Evolutionary conservation across 2,113 vertebrate genomes (phyloP).

Genomic region (Microcebus ravelobensis): DNA sequence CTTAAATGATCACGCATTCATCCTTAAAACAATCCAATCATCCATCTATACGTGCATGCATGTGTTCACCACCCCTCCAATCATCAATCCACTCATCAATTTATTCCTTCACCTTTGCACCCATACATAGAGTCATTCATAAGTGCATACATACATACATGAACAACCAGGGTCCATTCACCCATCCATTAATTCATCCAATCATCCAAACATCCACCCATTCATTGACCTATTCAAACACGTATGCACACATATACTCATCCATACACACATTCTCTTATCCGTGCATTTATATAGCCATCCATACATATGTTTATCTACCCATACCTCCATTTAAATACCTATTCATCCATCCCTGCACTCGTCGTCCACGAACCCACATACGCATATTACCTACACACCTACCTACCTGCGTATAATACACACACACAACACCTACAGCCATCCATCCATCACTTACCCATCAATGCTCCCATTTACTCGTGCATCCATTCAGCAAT

Average conservation of each 20-base stretch:
- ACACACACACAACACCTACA: accelerated
- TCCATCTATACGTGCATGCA: too few relatives aligned
- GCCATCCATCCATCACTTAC: too few relatives aligned
- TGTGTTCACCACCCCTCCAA: too few relatives aligned
- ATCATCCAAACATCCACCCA: neutral
- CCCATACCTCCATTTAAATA: neutral
- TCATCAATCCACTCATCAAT: too few relatives aligned
- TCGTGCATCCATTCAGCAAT: neutral
- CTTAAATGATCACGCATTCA: neutral
- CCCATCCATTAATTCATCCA: neutral
- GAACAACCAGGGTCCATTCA: neutral
- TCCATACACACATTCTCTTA: neutral
- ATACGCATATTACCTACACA: neutral
- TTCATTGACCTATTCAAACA: neutral
- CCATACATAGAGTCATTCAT: neutral
- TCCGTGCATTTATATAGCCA: neutral
- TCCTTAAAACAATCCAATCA: neutral
- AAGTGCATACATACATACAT: neutral
- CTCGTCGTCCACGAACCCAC: neutral
- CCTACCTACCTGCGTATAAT: too few relatives aligned
- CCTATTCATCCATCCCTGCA: neutral
- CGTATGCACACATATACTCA: neutral
- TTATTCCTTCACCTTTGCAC: neutral
- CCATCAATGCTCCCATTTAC: too few relatives aligned
- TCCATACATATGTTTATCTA: neutral